Conservation (phyloP, 2,113 vertebrate genomes). For the Merops nubicus region DNA sequence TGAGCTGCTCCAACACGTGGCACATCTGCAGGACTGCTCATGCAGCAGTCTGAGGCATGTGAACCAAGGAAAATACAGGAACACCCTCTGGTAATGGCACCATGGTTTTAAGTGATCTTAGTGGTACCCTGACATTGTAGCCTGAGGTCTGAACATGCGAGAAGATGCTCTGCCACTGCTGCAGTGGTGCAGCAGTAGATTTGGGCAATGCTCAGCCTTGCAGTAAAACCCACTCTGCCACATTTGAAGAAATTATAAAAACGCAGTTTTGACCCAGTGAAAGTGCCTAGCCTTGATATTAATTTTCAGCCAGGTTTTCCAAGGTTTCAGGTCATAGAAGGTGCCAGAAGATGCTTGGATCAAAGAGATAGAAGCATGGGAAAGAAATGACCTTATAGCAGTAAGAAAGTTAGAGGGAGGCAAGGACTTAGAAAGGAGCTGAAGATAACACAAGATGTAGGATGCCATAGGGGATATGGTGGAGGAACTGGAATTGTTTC, state of each 20-base stretch:
- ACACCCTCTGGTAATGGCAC: background rate
- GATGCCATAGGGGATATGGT: background rate
- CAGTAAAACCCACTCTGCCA: background rate
- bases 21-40: background rate
- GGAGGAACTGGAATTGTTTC: background rate
- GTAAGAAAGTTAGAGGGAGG: background rate
- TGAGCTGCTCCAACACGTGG: fast-evolving
- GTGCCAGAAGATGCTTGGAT: background rate
- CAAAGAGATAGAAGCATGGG: background rate
- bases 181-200: background rate
- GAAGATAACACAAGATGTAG: background rate
- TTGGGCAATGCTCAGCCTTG: background rate
- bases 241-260: background rate
- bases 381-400: background rate
- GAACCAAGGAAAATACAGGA: background rate
- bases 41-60: background rate
- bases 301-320: background rate
- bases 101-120: background rate
- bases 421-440: background rate
- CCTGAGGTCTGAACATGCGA: background rate
- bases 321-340: background rate
- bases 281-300: background rate
- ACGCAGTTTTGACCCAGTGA: background rate
- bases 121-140: background rate
- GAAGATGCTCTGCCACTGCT: background rate